phyloP scores from a whole-genome alignment of 2,797 vertebrate species.

The Orientallactaga sibirica region DNA sequence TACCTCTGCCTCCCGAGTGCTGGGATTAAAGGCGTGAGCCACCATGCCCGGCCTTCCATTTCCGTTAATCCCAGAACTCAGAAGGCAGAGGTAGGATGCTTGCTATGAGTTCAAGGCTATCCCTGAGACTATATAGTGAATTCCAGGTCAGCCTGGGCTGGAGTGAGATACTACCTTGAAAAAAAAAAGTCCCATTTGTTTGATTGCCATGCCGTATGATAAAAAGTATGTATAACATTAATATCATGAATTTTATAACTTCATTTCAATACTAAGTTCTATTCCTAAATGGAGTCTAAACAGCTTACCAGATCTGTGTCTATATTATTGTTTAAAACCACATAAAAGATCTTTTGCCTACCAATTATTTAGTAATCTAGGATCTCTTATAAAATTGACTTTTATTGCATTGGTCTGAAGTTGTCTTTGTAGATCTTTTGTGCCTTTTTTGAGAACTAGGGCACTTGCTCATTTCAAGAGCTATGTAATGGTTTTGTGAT shows the following conservation, averaged over 20 bases:
- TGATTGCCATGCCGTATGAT: conserved; percentile 9
- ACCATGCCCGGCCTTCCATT: not conserved
- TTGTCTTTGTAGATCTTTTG: not conserved
- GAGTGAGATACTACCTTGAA: no score
- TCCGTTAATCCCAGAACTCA: no score
- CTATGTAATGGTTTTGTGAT: conserved; percentile 4
- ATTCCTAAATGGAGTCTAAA: conserved; percentile 9
- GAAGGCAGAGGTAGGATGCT: no score
- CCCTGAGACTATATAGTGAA: no score
- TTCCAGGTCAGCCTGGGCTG: no score
- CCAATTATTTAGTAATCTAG: not conserved
- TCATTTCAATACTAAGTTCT: conserved; percentile 32
- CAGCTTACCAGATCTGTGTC: not conserved
- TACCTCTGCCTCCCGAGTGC: no score
- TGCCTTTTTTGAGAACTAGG: conserved; percentile 10
- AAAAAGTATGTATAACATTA: conserved; percentile 39
- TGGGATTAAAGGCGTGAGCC: no score
- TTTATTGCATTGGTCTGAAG: not conserved
- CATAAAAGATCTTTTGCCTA: not conserved
- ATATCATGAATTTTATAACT: conserved; percentile 58
- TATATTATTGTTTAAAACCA: conserved; percentile 51
- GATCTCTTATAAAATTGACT: conserved; percentile 39
- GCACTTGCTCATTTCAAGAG: not conserved
- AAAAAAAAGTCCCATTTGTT: not conserved
- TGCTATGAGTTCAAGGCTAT: no score